Conservation (phyloP, 2,113 vertebrate species). For the Sterna hirundo region DNA sequence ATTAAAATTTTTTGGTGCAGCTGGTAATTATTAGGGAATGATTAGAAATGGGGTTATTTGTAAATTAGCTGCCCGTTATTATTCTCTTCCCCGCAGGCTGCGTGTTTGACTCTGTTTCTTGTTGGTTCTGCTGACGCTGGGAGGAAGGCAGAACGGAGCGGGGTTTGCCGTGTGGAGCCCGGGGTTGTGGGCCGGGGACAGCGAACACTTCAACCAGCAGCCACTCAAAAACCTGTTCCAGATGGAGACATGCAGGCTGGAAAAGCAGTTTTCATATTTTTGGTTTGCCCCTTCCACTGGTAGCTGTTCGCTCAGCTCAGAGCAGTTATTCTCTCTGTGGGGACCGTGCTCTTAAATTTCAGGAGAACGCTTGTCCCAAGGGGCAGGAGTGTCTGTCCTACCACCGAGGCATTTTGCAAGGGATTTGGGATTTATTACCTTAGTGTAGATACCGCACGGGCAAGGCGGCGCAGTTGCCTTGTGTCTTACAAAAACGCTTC, state of each 20-base stretch:
- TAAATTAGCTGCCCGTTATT: background rate
- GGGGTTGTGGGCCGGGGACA: background rate
- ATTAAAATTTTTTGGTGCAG: background rate
- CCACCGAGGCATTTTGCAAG: background rate
- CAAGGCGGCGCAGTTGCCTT: fast-evolving
- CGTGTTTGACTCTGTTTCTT: background rate
- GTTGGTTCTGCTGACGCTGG: background rate
- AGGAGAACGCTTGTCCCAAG: background rate
- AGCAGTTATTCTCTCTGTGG: background rate
- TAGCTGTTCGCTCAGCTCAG: background rate
- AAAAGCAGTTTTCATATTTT: background rate
- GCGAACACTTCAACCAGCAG: fast-evolving
- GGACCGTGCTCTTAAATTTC: background rate
- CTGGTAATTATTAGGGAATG: background rate
- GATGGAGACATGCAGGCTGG: background rate
- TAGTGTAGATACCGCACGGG: background rate
- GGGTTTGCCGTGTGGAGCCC: fast-evolving
- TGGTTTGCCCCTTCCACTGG: background rate
- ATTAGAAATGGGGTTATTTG: background rate
- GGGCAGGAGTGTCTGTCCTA: background rate
- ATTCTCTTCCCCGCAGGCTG: background rate
- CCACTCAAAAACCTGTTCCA: background rate
- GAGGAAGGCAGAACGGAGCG: fast-evolving
- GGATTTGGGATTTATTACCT: background rate
- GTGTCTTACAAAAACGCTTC: background rate